Conservation (phyloP, 2,797 vertebrate genomes). For the Linurgus olivaceus region DNA sequence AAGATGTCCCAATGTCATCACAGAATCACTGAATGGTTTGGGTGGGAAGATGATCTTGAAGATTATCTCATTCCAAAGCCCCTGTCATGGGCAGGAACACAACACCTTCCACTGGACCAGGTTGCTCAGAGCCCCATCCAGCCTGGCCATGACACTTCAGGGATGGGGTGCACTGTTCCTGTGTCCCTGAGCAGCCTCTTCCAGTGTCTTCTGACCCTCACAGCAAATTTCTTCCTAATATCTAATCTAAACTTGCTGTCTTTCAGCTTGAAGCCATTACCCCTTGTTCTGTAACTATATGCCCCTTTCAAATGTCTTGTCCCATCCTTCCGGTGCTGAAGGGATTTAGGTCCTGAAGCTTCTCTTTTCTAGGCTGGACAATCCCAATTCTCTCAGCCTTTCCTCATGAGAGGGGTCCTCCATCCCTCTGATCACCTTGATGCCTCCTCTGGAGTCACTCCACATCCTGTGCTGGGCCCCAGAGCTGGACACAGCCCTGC, state of each 20-base stretch:
- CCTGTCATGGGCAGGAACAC: too few species aligned
- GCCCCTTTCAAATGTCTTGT: neutral
- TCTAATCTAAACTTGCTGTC: neutral
- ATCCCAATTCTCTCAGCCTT: neutral
- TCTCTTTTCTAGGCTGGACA: neutral
- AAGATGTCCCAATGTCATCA: neutral
- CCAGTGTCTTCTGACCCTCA: neutral
- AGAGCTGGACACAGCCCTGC: neutral
- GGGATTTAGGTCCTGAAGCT: neutral
- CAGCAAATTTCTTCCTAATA: neutral
- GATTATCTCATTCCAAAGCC: accelerated
- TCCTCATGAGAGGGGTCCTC: neutral
- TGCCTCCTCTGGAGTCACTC: neutral
- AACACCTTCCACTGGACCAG: neutral
- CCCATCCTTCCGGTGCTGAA: neutral
- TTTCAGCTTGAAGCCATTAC: neutral
- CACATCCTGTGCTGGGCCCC: accelerated
- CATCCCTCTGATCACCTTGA: neutral
- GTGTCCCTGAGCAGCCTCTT: neutral
- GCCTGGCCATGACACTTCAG: neutral
- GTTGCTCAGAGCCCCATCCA: neutral
- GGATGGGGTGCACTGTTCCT: neutral
- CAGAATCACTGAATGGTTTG: neutral
- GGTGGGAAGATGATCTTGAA: neutral
- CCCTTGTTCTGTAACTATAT: neutral